Base-by-base conservation (phyloP, 2,797 vertebrate genomes). In the Etheostoma perlongum region DNA sequence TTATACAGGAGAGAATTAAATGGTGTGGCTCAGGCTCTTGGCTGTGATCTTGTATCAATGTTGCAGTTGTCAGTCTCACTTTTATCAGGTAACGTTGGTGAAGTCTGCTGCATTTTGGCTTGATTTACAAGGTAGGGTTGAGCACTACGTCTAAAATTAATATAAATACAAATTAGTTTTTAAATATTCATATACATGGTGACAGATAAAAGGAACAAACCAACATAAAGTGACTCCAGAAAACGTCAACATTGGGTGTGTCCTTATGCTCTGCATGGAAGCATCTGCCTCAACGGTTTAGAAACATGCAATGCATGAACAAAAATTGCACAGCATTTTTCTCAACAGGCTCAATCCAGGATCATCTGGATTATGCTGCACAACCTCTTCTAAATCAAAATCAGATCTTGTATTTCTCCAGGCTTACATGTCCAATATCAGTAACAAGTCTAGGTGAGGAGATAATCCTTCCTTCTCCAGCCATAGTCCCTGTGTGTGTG, bases 401-500 rank as follows among this genome's bases (percentile, higher is more conserved):
- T 77, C 60, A 78, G 62, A 79, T 79, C 63, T 70, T 76, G 52
- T 62, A 46, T 72, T 76, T 46, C 40, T 59, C 63, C 40, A 21
- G 13, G 27, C 33, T 77, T 65, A 79, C 72, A 63, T 10, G 46
- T n/a, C 51, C 44, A 48, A 42, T 54, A 70, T 67, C 72, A 58
- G 48, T 51, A 46, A 55, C 53, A 78, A 61, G 46, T 67, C 61
- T 54, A 46, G 33, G 33, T 30, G 53, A 53, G 71, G 72, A 80
- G 81, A 79, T 80, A 82, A 91, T 88, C 82, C 67, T 42, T 71
- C 46, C 58, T 61, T 58, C 78, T 74, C 48, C 8, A 44, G 4
- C 36, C 36, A 2, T 83, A 60, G 72, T 76, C 71, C 63, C 10
- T 0, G 47, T 23, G 21, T 23, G 21, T 23, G 21, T 23, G 21